phyloP scores from a whole-genome alignment of 2,888 invertebrate species.

The Malthinus flaveolus region DNA sequence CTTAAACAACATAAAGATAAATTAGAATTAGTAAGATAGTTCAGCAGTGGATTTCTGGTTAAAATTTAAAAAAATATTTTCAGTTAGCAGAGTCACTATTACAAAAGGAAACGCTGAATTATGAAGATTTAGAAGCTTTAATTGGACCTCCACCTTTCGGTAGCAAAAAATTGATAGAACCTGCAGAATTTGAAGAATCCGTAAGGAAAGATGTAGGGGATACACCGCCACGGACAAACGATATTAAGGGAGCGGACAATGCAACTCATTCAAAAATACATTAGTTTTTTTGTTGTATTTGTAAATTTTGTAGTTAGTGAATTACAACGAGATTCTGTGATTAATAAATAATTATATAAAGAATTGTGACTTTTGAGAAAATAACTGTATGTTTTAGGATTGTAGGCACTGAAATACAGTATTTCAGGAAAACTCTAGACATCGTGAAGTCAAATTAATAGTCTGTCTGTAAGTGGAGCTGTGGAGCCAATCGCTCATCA shows the following conservation, averaged over 20 bases:
- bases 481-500: too few species aligned
- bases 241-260: conserved; percentile 8
- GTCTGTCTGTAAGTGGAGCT: too few species aligned
- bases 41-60: neutral
- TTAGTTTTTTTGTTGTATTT: neutral
- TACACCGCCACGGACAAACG: conserved; percentile 6
- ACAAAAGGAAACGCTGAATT: conserved; percentile 89
- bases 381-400: too few species aligned
- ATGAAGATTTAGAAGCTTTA: conserved; percentile 83
- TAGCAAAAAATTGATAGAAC: conserved; percentile 73
- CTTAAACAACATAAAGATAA: conserved; percentile 78
- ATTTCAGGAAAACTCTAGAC: too few species aligned
- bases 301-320: neutral
- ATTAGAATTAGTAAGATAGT: conserved; percentile 66
- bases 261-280: conserved; percentile 5
- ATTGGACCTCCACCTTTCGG: conserved; percentile 88
- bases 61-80: conserved; percentile 25
- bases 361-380: too few species aligned
- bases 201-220: conserved; percentile 46
- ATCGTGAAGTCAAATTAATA: too few species aligned
- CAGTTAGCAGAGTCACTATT: conserved; percentile 87
- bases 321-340: neutral
- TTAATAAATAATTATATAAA: too few species aligned
- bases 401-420: too few species aligned
- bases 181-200: conserved; percentile 73